These are phyloP conservation scores for Sebastes trivittatus DNA, from an alignment of 2,797 vertebrate genomes.

Conservation along the genomic window DNA sequence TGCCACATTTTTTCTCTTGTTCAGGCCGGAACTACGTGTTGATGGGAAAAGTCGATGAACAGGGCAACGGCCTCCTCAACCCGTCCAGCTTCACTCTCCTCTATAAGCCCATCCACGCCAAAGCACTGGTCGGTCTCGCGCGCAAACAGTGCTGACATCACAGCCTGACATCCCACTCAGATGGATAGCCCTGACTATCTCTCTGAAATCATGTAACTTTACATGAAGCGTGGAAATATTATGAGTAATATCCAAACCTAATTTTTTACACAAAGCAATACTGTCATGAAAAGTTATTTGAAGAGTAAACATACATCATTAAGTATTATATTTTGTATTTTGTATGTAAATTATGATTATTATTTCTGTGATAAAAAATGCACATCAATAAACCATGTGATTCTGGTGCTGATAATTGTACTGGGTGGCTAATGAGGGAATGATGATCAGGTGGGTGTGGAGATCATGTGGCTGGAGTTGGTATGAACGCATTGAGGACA, in stretches of 20 bases:
- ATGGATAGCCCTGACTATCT: neutral
- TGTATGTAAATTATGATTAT: slow-evolving; percentile 72
- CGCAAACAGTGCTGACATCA: slow-evolving; percentile 81
- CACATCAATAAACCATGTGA: slow-evolving; percentile 43
- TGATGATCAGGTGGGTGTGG: neutral
- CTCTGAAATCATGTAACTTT: slow-evolving; percentile 1
- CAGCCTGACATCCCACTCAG: slow-evolving; percentile 28
- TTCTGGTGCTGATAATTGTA: neutral
- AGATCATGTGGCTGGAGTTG: neutral
- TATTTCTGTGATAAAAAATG: slow-evolving; percentile 59
- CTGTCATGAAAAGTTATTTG: neutral
- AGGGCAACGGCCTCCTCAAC: slow-evolving; percentile 79
- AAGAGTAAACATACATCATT: neutral
- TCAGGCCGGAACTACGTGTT: slow-evolving; percentile 88
- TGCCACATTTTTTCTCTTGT: neutral
- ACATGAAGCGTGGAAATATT: slow-evolving; percentile 22
- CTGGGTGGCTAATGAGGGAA: neutral
- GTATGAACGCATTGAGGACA: neutral
- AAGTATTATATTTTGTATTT: slow-evolving; percentile 61
- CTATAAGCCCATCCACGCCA: slow-evolving; percentile 83
- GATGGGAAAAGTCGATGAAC: slow-evolving; percentile 85
- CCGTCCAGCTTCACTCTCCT: slow-evolving; percentile 88
- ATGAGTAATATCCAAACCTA: neutral
- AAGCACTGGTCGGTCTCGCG: slow-evolving; percentile 81
- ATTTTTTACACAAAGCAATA: slow-evolving; percentile 11